Percentiles rank a stretch among this genome's conserved stretches.
Conservation (phyloP, 2,797 vertebrate genomes). For the Thripadectes ignobilis region DNA sequence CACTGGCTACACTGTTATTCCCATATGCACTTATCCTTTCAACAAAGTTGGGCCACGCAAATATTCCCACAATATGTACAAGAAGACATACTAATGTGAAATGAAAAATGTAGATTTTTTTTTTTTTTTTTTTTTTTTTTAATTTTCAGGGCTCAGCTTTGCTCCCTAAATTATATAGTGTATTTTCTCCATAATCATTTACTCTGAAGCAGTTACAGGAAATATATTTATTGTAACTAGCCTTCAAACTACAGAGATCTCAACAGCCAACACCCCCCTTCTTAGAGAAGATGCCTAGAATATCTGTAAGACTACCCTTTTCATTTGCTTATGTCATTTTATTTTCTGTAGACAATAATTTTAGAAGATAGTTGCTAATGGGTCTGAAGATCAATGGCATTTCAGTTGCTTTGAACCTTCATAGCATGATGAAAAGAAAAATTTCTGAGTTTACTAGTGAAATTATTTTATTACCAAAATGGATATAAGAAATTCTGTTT, state of each 20-base stretch:
- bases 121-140: not conserved
- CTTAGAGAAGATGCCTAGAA: not conserved
- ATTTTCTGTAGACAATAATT: not conserved
- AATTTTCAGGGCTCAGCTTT: not conserved
- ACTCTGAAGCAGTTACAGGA: not conserved
- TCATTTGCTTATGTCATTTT: not conserved
- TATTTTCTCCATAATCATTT: not conserved
- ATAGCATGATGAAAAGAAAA: not conserved
- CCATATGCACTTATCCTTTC: not conserved
- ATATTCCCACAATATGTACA: not conserved
- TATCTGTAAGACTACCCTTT: not conserved
- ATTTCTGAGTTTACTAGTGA: not conserved
- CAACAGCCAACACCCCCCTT: not conserved
- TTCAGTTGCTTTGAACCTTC: not conserved
- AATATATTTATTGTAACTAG: not conserved
- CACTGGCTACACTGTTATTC: not conserved
- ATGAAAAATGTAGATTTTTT: not conserved
- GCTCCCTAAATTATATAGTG: not conserved
- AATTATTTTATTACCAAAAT: not conserved
- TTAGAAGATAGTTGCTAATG: not conserved
- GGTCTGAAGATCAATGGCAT: not conserved
- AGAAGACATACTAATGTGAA: not conserved
- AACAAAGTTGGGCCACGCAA: not conserved
- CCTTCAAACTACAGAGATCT: not conserved
- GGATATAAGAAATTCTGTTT: not conserved